Evolutionary conservation across 2,797 vertebrate genomes (phyloP).

Genomic region (Myotis vivesi): DNA sequence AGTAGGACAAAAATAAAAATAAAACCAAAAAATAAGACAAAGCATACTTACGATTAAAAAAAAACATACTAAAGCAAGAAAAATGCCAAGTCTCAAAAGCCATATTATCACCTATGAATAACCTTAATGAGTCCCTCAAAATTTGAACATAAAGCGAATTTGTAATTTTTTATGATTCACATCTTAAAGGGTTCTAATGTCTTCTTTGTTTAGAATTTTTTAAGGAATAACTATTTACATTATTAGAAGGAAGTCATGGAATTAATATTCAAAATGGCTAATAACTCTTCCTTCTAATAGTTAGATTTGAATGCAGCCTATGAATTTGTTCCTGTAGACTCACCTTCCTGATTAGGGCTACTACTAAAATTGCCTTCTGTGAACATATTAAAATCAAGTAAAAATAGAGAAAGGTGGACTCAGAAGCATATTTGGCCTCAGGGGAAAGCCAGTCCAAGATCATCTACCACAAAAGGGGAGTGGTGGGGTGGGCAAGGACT

Average conservation of each 20-base stretch:
- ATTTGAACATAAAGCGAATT: conserved; percentile 66
- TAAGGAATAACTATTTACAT: neutral
- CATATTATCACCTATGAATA: conserved; percentile 38
- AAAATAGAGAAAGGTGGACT: neutral
- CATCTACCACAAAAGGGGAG: neutral
- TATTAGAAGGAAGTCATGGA: neutral
- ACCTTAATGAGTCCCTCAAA: conserved; percentile 24
- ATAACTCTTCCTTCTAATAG: neutral
- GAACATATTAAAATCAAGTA: neutral
- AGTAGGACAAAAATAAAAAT: conserved; percentile 83
- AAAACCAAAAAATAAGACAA: conserved; percentile 78
- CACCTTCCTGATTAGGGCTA: conserved; percentile 2
- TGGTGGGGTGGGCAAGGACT: neutral
- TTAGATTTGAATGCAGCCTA: neutral
- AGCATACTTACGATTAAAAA: conserved; percentile 79
- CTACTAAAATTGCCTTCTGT: neutral
- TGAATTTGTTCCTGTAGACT: conserved; percentile 3
- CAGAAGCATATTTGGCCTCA: neutral
- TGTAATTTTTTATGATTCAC: conserved; percentile 43
- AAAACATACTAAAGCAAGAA: conserved; percentile 81
- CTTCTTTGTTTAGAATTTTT: conserved; percentile 8
- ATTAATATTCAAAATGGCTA: neutral
- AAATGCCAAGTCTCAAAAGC: conserved; percentile 85
- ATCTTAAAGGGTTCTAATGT: conserved; percentile 39
- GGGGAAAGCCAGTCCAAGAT: neutral